Conservation (phyloP, 1,140 invertebrate species). For the Plodia interpunctella region DNA sequence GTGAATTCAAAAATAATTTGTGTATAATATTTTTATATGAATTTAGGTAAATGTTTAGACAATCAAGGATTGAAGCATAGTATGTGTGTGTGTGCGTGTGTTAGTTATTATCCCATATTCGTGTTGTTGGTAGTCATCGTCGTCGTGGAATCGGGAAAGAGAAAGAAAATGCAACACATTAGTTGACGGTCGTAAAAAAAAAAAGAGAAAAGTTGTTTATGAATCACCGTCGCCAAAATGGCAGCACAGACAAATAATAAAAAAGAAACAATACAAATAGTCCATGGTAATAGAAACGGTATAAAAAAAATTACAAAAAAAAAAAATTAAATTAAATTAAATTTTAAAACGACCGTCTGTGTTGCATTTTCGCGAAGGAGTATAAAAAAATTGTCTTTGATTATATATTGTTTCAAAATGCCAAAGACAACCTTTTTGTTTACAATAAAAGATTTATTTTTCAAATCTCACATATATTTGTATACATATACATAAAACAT, state of each 20-base stretch:
- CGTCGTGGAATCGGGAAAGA: conserved; percentile 57
- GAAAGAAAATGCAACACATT: conserved; percentile 71
- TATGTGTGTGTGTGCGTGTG: not conserved
- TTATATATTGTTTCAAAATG: conserved; percentile 6
- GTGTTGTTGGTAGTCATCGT: not conserved
- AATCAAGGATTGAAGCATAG: no score
- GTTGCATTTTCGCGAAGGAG: conserved; percentile 70
- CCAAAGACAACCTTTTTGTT: conserved; percentile 30
- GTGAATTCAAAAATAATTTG: no score
- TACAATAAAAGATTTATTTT: conserved; percentile 25
- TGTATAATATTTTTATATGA: no score
- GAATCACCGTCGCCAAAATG: conserved; percentile 58
- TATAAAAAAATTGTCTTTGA: conserved; percentile 34
- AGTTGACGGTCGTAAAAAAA: conserved; percentile 53
- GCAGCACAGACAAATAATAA: conserved; percentile 60
- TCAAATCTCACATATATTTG: conserved; percentile 45
- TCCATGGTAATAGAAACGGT: not conserved
- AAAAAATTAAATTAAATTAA: not conserved
- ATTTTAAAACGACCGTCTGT: conserved; percentile 63
- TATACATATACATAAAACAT: conserved; percentile 55
- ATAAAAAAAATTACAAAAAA: conserved; percentile 23
- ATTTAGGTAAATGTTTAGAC: no score
- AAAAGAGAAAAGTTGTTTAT: conserved; percentile 24
- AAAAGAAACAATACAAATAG: conserved; percentile 15
- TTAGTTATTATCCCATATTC: not conserved